phyloP scores from a whole-genome alignment of 2,113 vertebrate species.

The Myocastor coypus region DNA sequence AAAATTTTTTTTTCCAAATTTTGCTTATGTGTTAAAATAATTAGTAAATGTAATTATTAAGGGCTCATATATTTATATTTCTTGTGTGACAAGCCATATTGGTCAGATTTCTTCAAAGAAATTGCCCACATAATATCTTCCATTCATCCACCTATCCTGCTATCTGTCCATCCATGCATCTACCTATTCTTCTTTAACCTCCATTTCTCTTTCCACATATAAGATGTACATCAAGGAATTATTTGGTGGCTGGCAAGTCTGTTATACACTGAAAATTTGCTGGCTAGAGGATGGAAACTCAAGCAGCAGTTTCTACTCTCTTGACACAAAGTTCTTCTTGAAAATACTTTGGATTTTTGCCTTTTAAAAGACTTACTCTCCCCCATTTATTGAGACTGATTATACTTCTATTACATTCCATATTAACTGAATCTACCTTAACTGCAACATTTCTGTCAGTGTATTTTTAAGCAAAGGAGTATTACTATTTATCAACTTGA shows the following conservation, averaged over 20 bases:
- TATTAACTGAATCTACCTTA: neutral
- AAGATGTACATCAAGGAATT: neutral
- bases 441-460: neutral
- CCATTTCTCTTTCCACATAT: neutral
- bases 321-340: neutral
- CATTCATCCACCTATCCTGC: neutral
- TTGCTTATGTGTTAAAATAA: conserved; percentile 7
- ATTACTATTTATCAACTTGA: neutral
- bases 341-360: neutral
- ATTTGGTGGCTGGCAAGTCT: no score
- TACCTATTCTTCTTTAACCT: neutral
- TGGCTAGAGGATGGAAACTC: neutral
- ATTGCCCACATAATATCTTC: neutral
- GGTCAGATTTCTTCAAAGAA: neutral
- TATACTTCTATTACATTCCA: neutral
- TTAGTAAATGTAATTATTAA: neutral
- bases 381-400: neutral
- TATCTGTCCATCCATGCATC: neutral
- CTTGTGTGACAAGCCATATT: neutral
- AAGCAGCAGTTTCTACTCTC: neutral
- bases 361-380: neutral
- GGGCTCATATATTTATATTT: neutral
- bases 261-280: neutral
- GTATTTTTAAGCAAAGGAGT: neutral
- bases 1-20: neutral